Evolutionary conservation across 2,888 invertebrate genomes (phyloP).

Genomic region (Limnephilus rhombicus): DNA sequence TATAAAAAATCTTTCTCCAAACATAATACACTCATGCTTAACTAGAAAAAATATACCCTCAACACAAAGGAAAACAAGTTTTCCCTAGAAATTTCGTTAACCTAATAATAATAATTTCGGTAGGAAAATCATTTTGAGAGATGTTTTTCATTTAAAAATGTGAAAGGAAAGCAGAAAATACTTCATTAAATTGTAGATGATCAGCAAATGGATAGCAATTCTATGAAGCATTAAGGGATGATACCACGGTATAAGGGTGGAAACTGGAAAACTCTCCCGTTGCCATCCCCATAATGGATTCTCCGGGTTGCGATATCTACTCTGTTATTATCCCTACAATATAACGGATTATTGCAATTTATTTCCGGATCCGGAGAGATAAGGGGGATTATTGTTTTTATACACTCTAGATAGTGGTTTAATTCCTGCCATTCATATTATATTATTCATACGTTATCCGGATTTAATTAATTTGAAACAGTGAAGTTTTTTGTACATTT

Average conservation of each 20-base stretch:
- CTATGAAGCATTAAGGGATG: conserved; percentile 55
- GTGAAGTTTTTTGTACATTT: background rate
- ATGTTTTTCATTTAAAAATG: conserved; percentile 43
- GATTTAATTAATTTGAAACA: background rate
- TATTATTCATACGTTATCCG: background rate
- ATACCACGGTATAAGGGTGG: conserved; percentile 38
- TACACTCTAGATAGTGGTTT: conserved; percentile 42
- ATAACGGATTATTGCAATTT: conserved; percentile 67
- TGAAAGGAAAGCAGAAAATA: conserved; percentile 45
- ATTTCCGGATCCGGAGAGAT: conserved; percentile 63
- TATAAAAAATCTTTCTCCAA: background rate
- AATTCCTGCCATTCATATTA: background rate
- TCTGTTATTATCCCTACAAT: conserved; percentile 65
- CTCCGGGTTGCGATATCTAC: conserved; percentile 59
- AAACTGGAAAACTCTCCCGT: background rate
- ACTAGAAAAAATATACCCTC: background rate
- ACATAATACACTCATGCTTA: background rate
- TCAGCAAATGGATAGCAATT: conserved; percentile 50
- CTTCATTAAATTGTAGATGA: conserved; percentile 52
- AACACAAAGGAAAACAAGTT: background rate
- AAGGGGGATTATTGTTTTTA: conserved; percentile 63
- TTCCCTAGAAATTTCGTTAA: background rate
- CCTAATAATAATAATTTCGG: background rate
- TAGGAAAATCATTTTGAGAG: conserved; percentile 12
- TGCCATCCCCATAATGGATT: conserved; percentile 51